Base-by-base conservation (phyloP, 2,888 invertebrate species). In the Meiosimyza decipiens region DNA sequence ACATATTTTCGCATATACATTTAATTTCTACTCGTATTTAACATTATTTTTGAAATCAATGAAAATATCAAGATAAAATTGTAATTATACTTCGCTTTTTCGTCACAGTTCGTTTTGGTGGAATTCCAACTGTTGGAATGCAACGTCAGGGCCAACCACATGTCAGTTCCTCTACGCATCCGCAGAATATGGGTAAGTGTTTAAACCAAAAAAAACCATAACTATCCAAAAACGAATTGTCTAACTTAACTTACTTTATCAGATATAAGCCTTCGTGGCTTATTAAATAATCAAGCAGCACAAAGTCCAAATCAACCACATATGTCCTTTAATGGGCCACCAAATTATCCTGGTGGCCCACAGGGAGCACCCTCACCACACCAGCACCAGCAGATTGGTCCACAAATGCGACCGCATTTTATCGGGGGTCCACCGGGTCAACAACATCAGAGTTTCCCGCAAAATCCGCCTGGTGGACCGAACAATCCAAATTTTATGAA, bases 101-200 rank as follows among this genome's bases (percentile, higher is more conserved):
- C 60, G 28, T 77, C 79, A 76, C 80, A 80, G 87, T 87, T 60
- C 86, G 87, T 51, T 87, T 87, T 77, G 84, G 85, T 65, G 85
- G 84, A 71, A 81, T 86, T 81, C 86, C 86, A 72, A 83, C 85
- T 50, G 85, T 84, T 69, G 83, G 85, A 65, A 86, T 86, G 82
- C 86, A 87, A 72, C 82, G 87, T 13, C 88, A 90, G 66, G 86
- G 86, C 71, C 90, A 90, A 81, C 88, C 90, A 80, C 91, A 90
- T 87, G 91, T 91, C 82, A 90, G 90, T 79, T 91, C 91, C 83
- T 91, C 91, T 79, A 91, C 91, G 81, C 91, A 91, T 84, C 91
- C 91, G 78, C 90, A 90, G 84, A 90, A 90, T 80, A 88, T 90
- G 88, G 90, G 87, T 86, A 85, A 79, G 81, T 72, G 12, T 64